Evolutionary conservation across 2,888 invertebrate genomes (phyloP).

Genomic region (Oithona nana): DNA sequence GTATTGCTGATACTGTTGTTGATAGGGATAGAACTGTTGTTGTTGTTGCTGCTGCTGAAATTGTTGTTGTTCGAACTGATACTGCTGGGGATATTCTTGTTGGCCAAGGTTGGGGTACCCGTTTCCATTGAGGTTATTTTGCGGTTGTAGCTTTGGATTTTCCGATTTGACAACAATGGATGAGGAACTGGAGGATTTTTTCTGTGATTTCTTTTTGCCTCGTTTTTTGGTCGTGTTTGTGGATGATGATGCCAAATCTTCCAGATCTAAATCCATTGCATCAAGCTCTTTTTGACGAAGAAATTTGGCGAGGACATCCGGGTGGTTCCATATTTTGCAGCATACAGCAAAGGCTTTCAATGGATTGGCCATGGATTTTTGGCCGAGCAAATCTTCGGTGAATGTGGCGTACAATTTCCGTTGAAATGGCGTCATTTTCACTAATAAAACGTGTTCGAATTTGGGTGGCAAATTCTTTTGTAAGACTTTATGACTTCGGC

Average conservation of each 20-base stretch:
- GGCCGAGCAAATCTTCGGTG: constrained; percentile 56
- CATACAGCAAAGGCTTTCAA: constrained; percentile 95
- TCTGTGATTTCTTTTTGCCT: constrained; percentile 1
- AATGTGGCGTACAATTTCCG: constrained; percentile 73
- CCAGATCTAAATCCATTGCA: constrained; percentile 56
- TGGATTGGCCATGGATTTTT: constrained; percentile 75
- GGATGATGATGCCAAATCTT: constrained; percentile 48
- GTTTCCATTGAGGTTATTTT: not conserved
- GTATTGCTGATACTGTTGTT: constrained; percentile 18
- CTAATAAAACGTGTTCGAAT: constrained; percentile 77
- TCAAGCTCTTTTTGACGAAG: constrained; percentile 48
- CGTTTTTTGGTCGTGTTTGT: constrained; percentile 34
- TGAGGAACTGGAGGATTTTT: not conserved
- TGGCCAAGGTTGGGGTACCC: not conserved
- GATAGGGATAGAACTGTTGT: constrained; percentile 14
- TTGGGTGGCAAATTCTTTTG: constrained; percentile 82
- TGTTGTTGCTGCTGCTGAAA: constrained; percentile 17
- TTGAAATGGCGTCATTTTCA: constrained; percentile 76
- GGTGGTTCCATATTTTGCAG: constrained; percentile 86
- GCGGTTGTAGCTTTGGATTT: not conserved
- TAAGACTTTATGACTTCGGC: constrained; percentile 76
- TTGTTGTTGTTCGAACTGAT: no score
- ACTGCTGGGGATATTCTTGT: constrained; percentile 5
- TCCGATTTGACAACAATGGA: not conserved
- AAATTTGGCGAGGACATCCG: constrained; percentile 73